These are phyloP conservation scores for Grallaria varia DNA, from an alignment of 2,113 vertebrate genomes.

Conservation along the genomic window DNA sequence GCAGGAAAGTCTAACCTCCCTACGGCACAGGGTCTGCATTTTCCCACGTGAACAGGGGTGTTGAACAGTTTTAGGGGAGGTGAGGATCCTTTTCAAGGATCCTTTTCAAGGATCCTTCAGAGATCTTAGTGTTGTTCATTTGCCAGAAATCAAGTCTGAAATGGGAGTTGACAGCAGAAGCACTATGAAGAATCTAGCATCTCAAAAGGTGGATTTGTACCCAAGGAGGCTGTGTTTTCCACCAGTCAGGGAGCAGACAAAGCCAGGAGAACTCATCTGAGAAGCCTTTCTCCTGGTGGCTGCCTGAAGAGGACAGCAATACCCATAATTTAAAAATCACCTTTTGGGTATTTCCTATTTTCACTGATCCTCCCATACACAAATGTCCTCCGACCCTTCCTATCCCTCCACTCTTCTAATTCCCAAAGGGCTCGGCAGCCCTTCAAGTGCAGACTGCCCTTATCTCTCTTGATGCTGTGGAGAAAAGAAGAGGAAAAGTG, in stretches of 20 bases:
- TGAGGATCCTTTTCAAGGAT: neutral
- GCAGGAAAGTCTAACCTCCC: neutral
- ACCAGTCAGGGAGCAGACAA: neutral
- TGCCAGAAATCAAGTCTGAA: neutral
- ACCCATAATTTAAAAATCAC: neutral
- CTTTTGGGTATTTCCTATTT: neutral
- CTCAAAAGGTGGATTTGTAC: neutral
- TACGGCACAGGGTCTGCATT: fast-evolving
- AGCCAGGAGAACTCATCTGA: neutral
- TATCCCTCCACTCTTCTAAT: neutral
- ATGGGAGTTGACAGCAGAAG: neutral
- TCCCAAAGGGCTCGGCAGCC: neutral
- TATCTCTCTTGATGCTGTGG: neutral
- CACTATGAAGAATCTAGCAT: neutral
- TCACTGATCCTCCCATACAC: neutral
- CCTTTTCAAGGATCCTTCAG: neutral
- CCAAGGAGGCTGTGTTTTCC: neutral
- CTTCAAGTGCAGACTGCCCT: neutral
- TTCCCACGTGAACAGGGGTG: neutral
- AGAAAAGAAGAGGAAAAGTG: neutral
- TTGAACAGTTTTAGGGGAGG: neutral
- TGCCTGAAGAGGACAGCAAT: neutral
- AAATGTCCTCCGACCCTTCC: neutral
- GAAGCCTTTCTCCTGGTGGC: neutral
- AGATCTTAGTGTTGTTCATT: neutral